These are phyloP conservation scores for Phortica variegata DNA, from an alignment of 1,140 invertebrate species.

Conservation along the genomic window DNA sequence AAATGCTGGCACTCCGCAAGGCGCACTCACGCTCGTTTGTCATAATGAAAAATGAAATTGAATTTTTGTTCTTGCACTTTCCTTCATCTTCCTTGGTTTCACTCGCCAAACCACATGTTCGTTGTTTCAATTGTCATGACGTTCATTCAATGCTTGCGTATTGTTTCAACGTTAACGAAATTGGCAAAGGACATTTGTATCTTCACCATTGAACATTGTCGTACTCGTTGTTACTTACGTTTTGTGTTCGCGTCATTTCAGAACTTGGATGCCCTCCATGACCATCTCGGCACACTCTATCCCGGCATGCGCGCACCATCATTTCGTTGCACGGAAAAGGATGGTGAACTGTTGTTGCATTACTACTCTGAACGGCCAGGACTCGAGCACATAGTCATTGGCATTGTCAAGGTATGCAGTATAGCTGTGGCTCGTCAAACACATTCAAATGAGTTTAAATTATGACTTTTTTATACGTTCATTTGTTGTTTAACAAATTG, in stretches of 20 bases:
- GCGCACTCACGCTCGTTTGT: conserved; percentile 22
- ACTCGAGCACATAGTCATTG: conserved; percentile 91
- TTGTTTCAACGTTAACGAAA: conserved; percentile 19
- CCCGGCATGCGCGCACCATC: conserved; percentile 91
- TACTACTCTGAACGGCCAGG: conserved; percentile 92
- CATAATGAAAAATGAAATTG: conserved; percentile 55
- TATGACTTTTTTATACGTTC: too few relatives aligned
- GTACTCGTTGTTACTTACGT: too few relatives aligned
- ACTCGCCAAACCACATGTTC: conserved; percentile 10
- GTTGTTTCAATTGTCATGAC: too few relatives aligned
- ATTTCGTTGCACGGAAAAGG: conserved; percentile 87
- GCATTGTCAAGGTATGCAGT: conserved; percentile 81
- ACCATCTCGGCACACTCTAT: conserved; percentile 88
- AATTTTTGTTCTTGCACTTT: conserved; percentile 29
- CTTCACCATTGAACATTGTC: background rate
- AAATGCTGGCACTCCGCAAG: conserved; percentile 1
- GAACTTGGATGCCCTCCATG: conserved; percentile 92
- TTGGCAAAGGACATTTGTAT: conserved; percentile 2
- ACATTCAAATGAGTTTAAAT: background rate
- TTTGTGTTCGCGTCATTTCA: conserved; percentile 57
- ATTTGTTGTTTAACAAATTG: background rate
- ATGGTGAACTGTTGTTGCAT: conserved; percentile 83
- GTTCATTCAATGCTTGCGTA: too few relatives aligned
- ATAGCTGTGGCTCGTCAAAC: background rate
- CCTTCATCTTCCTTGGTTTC: conserved; percentile 25